Base-by-base conservation (phyloP, 2,113 vertebrate genomes). In the Boleophthalmus pectinirostris region DNA sequence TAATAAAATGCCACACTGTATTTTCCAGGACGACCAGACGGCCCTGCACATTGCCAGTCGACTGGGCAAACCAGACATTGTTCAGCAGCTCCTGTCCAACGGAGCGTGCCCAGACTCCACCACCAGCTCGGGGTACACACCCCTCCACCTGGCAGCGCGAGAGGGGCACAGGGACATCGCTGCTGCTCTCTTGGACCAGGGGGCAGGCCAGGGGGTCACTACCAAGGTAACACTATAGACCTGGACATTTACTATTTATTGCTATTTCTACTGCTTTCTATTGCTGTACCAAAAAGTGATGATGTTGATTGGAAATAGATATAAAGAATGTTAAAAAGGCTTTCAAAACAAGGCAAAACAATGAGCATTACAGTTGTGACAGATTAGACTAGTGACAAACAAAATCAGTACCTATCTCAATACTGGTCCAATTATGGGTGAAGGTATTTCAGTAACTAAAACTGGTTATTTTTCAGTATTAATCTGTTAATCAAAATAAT, bases 21-120 rank as follows among this genome's bases (percentile, higher is more conserved):
- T 3, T 29, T 45, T 0, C 25, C 84, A 99, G 98, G 98, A 99
- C 66, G 96, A 99, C 88, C 98, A 99, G 91, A 99, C 97, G 0
- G 96, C 98, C 0, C 92, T 99, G 84, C 98, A 99, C 89, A 98
- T 99, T 80, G 94, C 97, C 11, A 97, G 97, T 63, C 95, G 97
- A 4, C 88, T 98, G 57, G 98, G 97, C 0, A 99, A 99, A 81
- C 95, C 94, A 0, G 97, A 99, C 72, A 99, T 99, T 18, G 96
- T 99, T 5, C 96, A 96, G 71, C 97, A 96, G 91, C 89, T 99
- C 68, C 84, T 99, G 24, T 93, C 94, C 43, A 95, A 96, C 68
- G 96, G 96, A 56, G 97, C 97, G 0, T 93, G 89, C 25, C 94
- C 97, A 0, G 97, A 98, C 0, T 93, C 97, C 77, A 94, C 95